Percentiles rank a stretch among this genome's conserved stretches.
These are phyloP conservation scores for Distichodus sexfasciatus DNA, from an alignment of 2,797 vertebrate genomes.

Conservation along the genomic window DNA sequence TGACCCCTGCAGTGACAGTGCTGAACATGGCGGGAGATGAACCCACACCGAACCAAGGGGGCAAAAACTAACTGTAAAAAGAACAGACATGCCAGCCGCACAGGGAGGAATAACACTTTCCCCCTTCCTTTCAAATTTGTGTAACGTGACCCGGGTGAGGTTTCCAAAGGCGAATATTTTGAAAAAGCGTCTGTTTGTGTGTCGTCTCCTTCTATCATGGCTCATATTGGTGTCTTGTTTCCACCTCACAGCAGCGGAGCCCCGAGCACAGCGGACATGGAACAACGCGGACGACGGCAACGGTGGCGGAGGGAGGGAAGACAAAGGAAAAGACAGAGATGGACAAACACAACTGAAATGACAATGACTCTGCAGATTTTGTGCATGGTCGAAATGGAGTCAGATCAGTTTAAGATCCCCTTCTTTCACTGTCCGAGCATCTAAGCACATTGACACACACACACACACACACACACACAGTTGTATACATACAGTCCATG, in stretches of 20 bases:
- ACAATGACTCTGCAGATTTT: conserved; percentile 61
- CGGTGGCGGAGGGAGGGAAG: conserved; percentile 60
- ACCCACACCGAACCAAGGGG: background rate
- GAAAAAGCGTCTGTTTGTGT: background rate
- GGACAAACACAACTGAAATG: conserved; percentile 68
- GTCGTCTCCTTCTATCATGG: background rate
- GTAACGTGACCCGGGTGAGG: background rate
- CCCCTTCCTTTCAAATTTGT: background rate
- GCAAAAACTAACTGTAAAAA: background rate
- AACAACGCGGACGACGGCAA: conserved; percentile 63
- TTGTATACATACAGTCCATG: no score
- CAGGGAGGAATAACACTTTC: background rate
- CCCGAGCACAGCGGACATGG: conserved; percentile 63
- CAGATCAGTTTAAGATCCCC: conserved; percentile 69
- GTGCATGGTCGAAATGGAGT: conserved; percentile 67
- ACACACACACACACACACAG: conserved; percentile 45
- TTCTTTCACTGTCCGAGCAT: conserved; percentile 59
- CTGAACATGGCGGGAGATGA: background rate
- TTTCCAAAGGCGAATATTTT: background rate
- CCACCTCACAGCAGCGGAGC: conserved; percentile 62
- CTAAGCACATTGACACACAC: conserved; percentile 50
- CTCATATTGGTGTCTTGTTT: conserved; percentile 16
- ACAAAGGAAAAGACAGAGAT: conserved; percentile 68
- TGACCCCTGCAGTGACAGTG: conserved; percentile 1
- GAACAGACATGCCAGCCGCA: conserved; percentile 1